Evolutionary conservation across 2,888 invertebrate species (phyloP), one percentile per base, ranked within the genome.

Genomic region (Bombyx huttoni): DNA sequence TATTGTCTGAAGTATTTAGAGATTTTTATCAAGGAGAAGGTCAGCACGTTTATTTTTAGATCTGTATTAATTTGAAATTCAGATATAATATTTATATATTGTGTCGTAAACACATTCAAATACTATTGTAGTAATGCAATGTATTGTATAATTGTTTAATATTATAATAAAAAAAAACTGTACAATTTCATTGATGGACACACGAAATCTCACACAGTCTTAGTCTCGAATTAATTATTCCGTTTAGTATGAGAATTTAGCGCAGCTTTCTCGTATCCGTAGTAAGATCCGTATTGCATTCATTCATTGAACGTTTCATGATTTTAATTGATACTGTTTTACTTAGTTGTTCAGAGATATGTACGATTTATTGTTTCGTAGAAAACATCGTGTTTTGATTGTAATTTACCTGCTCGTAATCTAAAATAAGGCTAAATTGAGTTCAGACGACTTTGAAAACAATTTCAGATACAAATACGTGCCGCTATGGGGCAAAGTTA

Each of bases 211-310:
- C 46, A 51, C 49, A 51, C 51, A 46, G 47, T 40, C 40, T 49
- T 47, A 51, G 51, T 53, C 51, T 53, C 51, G 47, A 51, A 62
- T 68, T 63, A 68, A 67, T 63, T 68, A 79, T 78, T 76, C 78
- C 73, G 72, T 69, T 69, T 62, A 70, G 67, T 65, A 73, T 71
- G 72, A 71, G 70, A 40, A 40, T 40, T 67, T 58, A 53, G 66
- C 68, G 75, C 68, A 70, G 71, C 80, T 82, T 82, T 77, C 75
- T 70, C 78, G 70, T 64, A 65, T 65, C 65, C 70, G 58, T 65
- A 64, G 66, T 45, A 47, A 33, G 14, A 35, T 40, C 40, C 40
- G 40, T 40, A 10, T 40, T 10, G 40, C 40, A 40, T 40, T 40
- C 40, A 12, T 40, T 40, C 12, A 10, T 40, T 6, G 8, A 12